Conservation (phyloP, 2,888 invertebrate species). For the Ornithoptera priamus region DNA sequence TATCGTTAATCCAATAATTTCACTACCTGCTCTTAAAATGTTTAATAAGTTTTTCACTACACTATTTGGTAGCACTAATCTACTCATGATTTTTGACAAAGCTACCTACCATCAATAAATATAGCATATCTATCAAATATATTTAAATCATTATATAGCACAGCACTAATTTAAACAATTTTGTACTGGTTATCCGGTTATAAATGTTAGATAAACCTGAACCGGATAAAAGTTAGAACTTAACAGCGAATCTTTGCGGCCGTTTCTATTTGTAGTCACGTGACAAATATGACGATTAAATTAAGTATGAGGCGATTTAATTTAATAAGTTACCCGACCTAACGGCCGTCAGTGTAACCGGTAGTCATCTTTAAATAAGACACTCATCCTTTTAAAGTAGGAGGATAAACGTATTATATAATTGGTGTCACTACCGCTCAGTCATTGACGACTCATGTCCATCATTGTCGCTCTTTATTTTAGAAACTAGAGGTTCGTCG, state of each 20-base stretch:
- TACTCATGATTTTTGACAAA: too few relatives aligned
- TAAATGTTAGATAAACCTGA: neutral
- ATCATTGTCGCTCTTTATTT: neutral
- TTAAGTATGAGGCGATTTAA: neutral
- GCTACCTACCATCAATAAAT: too few relatives aligned
- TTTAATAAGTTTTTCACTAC: too few relatives aligned
- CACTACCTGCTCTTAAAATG: too few relatives aligned
- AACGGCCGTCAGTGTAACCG: neutral
- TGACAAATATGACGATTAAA: neutral
- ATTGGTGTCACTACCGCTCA: constrained; percentile 13
- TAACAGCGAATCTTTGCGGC: neutral
- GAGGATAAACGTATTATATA: constrained; percentile 14
- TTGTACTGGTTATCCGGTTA: too few relatives aligned
- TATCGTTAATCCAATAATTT: too few relatives aligned
- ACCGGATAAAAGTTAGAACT: neutral
- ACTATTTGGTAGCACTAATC: too few relatives aligned
- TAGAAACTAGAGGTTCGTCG: neutral
- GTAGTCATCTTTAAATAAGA: constrained; percentile 7
- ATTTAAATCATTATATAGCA: too few relatives aligned
- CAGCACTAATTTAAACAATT: too few relatives aligned
- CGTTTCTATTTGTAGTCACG: neutral
- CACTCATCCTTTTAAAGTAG: constrained; percentile 11
- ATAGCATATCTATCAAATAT: too few relatives aligned
- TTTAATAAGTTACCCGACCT: constrained; percentile 3
- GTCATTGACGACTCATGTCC: neutral